phyloP scores from a whole-genome alignment of 2,797 vertebrate genomes.

The Phoeniculus purpureus region DNA sequence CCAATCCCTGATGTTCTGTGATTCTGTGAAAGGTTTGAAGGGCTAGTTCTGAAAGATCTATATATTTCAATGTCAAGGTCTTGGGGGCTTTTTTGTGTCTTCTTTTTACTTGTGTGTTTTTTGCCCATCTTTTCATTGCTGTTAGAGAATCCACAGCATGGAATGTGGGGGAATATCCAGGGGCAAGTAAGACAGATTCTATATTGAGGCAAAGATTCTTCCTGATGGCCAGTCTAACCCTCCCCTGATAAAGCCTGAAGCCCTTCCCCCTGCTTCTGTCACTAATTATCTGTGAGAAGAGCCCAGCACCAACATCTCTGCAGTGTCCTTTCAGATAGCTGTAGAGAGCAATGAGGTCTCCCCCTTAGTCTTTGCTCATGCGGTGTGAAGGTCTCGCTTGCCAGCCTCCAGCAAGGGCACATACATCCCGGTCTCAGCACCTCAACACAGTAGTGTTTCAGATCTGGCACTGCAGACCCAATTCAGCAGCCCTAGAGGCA shows the following conservation, averaged over 20 bases:
- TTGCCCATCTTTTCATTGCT: background rate
- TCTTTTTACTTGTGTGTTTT: background rate
- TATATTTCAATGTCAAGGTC: background rate
- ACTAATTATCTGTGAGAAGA: too few relatives aligned
- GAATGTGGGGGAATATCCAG: background rate
- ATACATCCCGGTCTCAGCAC: background rate
- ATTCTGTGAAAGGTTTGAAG: background rate
- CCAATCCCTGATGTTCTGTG: too few relatives aligned
- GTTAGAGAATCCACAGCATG: background rate
- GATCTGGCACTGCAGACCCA: background rate
- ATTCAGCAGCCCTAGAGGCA: background rate
- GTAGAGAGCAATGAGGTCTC: too few relatives aligned
- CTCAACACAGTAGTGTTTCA: background rate
- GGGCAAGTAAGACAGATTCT: background rate
- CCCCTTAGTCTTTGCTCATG: too few relatives aligned
- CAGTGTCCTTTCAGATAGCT: too few relatives aligned
- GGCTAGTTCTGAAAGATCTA: background rate
- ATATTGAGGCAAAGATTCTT: background rate
- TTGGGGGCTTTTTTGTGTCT: background rate
- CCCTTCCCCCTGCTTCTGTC: too few relatives aligned
- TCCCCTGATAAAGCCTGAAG: too few relatives aligned
- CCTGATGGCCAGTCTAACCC: too few relatives aligned
- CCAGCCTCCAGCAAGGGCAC: background rate
- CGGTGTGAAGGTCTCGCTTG: background rate
- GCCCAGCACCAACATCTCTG: too few relatives aligned